These are phyloP conservation scores for Plectropomus leopardus DNA, from an alignment of 2,113 vertebrate species.

Conservation along the genomic window DNA sequence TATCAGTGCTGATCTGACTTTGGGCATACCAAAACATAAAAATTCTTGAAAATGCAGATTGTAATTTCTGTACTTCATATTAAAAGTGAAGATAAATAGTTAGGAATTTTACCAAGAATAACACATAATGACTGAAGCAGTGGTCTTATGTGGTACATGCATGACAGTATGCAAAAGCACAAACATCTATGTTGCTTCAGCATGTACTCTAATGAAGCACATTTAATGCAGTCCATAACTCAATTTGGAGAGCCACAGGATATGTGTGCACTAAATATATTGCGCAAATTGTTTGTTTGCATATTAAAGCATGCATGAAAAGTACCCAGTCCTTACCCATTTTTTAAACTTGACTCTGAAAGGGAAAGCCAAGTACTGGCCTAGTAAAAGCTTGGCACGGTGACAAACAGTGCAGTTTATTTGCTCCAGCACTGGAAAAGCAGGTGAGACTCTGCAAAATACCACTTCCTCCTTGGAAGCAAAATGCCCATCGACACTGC, in stretches of 20 bases:
- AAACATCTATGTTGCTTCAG: not conserved
- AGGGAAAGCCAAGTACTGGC: slow-evolving; percentile 48
- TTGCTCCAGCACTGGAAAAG: slow-evolving; percentile 65
- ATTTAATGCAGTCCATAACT: slow-evolving; percentile 3
- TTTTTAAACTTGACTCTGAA: slow-evolving; percentile 48
- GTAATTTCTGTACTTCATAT: no score
- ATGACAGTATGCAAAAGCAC: not conserved
- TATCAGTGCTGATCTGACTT: no score
- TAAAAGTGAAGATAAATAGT: no score
- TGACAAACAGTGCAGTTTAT: slow-evolving; percentile 63
- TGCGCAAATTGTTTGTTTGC: slow-evolving; percentile 51
- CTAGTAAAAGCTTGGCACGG: slow-evolving; percentile 57
- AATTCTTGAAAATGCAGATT: no score
- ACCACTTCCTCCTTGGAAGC: slow-evolving; percentile 48
- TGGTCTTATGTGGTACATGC: not conserved
- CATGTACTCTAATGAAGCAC: not conserved
- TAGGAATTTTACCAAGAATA: no score
- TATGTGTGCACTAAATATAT: slow-evolving; percentile 27
- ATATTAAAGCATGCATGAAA: slow-evolving; percentile 59
- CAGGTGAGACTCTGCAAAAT: slow-evolving; percentile 61
- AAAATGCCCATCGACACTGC: slow-evolving; percentile 25
- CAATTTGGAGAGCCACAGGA: slow-evolving; percentile 12
- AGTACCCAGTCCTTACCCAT: slow-evolving; percentile 47
- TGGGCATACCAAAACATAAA: no score
- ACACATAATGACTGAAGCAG: no score